These are phyloP conservation scores for Taurulus bubalis DNA, from an alignment of 2,113 vertebrate species.

Conservation along the genomic window DNA sequence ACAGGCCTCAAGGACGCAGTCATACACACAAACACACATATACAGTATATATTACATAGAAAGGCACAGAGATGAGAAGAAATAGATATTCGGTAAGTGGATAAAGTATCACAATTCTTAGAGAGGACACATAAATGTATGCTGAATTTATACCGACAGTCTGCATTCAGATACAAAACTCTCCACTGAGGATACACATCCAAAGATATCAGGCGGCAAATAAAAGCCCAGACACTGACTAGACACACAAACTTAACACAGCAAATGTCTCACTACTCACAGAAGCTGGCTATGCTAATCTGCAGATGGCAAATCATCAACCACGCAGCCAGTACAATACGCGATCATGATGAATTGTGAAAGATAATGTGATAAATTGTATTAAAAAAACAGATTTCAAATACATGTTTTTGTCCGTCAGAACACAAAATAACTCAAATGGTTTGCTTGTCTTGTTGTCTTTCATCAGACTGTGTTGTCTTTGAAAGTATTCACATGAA, in stretches of 20 bases:
- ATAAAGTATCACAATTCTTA: conserved; percentile 22
- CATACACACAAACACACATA: conserved; percentile 18
- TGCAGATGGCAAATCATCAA: conserved; percentile 53
- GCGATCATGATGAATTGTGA: conserved; percentile 41
- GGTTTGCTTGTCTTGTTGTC: conserved; percentile 28
- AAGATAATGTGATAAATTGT: conserved; percentile 27
- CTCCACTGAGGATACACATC: conserved; percentile 24
- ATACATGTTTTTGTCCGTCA: conserved; percentile 2
- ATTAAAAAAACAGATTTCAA: conserved; percentile 19
- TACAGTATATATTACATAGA: conserved; percentile 2
- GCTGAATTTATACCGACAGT: conserved; percentile 20
- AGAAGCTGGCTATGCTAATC: conserved; percentile 54
- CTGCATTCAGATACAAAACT: conserved; percentile 34
- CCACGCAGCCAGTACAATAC: conserved; percentile 22
- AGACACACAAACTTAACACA: conserved; percentile 36
- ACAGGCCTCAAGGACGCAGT: conserved; percentile 58
- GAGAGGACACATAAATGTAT: conserved; percentile 5
- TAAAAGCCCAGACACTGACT: conserved; percentile 28
- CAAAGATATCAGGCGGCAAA: conserved; percentile 44
- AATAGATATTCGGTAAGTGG: conserved; percentile 22
- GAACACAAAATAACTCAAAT: conserved; percentile 9
- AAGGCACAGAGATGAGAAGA: conserved; percentile 12
- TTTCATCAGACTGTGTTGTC: conserved; percentile 26
- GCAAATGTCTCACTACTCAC: conserved; percentile 44
- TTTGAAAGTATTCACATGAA: conserved; percentile 44